Conservation (phyloP, 2,888 invertebrate genomes). For the Elmis aenea region DNA sequence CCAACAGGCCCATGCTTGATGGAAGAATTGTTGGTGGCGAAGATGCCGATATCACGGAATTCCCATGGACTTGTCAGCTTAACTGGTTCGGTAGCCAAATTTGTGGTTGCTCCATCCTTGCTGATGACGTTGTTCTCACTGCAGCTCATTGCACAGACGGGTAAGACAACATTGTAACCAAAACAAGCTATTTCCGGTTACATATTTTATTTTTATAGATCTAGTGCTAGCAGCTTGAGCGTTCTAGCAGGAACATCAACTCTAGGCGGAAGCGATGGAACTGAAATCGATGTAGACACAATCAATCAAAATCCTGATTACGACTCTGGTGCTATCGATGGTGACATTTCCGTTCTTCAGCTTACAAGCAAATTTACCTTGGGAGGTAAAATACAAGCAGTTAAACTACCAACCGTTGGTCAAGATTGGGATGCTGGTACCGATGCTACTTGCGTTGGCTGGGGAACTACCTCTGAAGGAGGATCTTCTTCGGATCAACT, state of each 20-base stretch:
- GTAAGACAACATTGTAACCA: not conserved
- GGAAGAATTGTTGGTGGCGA: not conserved
- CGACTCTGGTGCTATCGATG: not conserved
- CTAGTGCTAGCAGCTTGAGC: not conserved
- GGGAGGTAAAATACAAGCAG: not conserved
- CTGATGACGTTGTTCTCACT: not conserved
- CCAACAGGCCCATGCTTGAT: not conserved
- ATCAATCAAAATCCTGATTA: not conserved
- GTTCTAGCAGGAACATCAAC: not conserved
- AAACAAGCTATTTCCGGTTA: too few relatives aligned
- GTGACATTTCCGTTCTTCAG: not conserved
- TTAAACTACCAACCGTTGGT: not conserved
- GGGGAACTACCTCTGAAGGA: constrained; percentile 1
- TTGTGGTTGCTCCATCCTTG: not conserved
- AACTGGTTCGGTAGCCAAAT: not conserved
- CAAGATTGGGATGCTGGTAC: not conserved
- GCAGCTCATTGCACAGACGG: not conserved
- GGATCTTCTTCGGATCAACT: not conserved
- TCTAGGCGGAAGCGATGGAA: not conserved
- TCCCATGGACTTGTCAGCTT: not conserved
- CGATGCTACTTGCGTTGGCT: constrained; percentile 1
- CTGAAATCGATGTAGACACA: not conserved
- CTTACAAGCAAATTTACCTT: not conserved
- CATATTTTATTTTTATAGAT: too few relatives aligned
- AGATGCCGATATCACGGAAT: not conserved